Evolutionary conservation across 2,113 vertebrate genomes (phyloP), one percentile per base, ranked within the genome.

Genomic region (Carlito syrichta): DNA sequence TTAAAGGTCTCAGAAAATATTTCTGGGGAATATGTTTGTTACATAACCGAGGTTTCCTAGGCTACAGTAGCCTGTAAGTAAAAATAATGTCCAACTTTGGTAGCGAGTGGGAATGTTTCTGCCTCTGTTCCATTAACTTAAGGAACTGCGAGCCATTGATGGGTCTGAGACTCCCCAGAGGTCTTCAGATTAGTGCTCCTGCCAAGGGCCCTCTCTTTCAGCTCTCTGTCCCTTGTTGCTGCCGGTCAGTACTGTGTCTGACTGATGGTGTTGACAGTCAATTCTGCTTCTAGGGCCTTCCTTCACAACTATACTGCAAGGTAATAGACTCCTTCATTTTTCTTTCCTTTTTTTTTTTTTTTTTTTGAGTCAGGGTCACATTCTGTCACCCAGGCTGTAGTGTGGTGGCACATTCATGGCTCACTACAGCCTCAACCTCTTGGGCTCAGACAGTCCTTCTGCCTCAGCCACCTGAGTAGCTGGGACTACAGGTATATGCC

Each of bases 221-320:
- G 60, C 40, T 54, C 22, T 43, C 17, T 13, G 17, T 10, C 27
- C 23, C 32, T 66, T 3, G 1, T 48, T 4, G 0, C 10, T 56
- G 54, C 27, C 5, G 25, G 25, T 1, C 9, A 35, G 35, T 17
- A 66, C 32, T 66, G 35, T 66, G 3, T 12, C 4, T 66, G 10
- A 48, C 6, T 48, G 10, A 25, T 35, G 52, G 8, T 45, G 38
- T 32, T n/a, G 0, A 32, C 0, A 2, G 40, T 3, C 1, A 2
- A 5, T 20, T 14, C 23, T 45, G 6, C 6, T 9, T 22, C 74
- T 38, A 45, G 40, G 50, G 8, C 7, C 50, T 38, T 16, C 63
- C 35, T 81, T 32, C 71, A 38, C 1, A 50, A 5, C 3, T 13
- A 8, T 22, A 8, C 13, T n/a, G n/a, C n/a, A n/a, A n/a, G n/a